phyloP scores from a whole-genome alignment of 2,888 invertebrate genomes.

The Crepidodera aurea region DNA sequence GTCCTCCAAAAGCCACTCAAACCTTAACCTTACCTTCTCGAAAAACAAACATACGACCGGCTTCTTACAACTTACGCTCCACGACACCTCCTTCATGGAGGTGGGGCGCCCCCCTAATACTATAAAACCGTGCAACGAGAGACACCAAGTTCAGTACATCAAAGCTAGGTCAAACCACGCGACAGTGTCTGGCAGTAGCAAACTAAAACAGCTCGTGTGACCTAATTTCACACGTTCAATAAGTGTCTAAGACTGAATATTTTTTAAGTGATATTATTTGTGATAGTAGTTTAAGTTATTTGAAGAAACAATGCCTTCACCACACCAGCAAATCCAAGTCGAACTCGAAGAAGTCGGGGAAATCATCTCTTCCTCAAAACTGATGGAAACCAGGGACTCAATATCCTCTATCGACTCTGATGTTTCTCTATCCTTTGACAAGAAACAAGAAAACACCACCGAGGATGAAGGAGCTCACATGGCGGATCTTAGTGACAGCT shows the following conservation, averaged over 20 bases:
- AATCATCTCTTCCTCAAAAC: constrained; percentile 61
- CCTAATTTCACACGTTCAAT: constrained; percentile 47
- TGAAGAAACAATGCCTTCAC: constrained; percentile 54
- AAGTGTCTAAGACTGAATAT: constrained; percentile 38
- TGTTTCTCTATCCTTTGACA: constrained; percentile 66
- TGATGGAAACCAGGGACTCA: constrained; percentile 67
- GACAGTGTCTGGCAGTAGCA: constrained; percentile 60
- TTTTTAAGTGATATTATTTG: constrained; percentile 45
- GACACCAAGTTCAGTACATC: constrained; percentile 31
- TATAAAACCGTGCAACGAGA: constrained; percentile 26
- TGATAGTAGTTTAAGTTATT: constrained; percentile 54
- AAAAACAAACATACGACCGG: constrained; percentile 7
- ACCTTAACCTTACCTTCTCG: constrained; percentile 26
- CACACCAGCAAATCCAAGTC: constrained; percentile 43
- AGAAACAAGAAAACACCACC: constrained; percentile 29
- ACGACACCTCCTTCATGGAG: constrained; percentile 6
- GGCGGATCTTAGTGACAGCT: constrained; percentile 73
- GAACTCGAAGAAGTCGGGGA: constrained; percentile 55
- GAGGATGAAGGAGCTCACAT: constrained; percentile 58
- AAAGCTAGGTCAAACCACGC: constrained; percentile 59
- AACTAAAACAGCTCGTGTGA: constrained; percentile 48
- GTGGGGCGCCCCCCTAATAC: constrained; percentile 21
- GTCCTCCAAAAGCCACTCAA: constrained; percentile 14
- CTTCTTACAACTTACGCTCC: not conserved
- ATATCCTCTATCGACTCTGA: constrained; percentile 71